Evolutionary conservation across 2,113 vertebrate species (phyloP), one percentile per base, ranked within the genome.

Genomic region (Ceratotherium simum): DNA sequence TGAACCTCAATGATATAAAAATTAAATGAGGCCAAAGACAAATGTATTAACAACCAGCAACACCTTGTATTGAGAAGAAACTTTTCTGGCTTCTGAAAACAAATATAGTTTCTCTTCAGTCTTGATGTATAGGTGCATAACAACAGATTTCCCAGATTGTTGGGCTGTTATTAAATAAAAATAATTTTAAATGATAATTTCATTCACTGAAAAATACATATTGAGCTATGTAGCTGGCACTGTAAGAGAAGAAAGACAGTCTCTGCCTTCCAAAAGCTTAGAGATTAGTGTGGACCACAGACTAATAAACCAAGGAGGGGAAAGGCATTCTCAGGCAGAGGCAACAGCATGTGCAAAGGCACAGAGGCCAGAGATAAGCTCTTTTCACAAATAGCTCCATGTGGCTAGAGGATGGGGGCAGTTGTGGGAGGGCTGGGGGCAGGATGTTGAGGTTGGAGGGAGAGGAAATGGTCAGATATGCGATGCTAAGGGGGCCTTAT

Each of bases 81-180:
- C 4, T 81, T 82, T 75, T 64, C 64, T 92, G n/a, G 14, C 27
- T 96, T 95, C 42, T 83, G 58, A 86, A 96, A 96, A 58, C 58
- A 62, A 95, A 91, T 12, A 62, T 3, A 67, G 16, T 51, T 86
- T 91, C 23, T 75, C 51, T 87, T 96, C 39, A 4, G 20, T 89
- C 42, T 56, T 18, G 8, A 11, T 58, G 17, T 23, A 27, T 18
- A 7, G 20, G 23, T 62, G 4, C 12, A 46, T 67, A 7, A 65
- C 17, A 85, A 80, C 5, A 58, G 56, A 81, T 16, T 73, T 91
- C 46, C n/a, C 62, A 64, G n/a, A 79, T 17, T 39, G 2, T 86
- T 75, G n/a, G 39, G 27, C 21, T 82, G 25, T 56, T 76, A 48
- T n/a, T 81, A 75, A 73, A 51, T 87, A 75, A 94, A 60, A 94